phyloP scores from a whole-genome alignment of 35 echinoderm and acorn worm genomes.

The Strongylocentrotus purpuratus region DNA sequence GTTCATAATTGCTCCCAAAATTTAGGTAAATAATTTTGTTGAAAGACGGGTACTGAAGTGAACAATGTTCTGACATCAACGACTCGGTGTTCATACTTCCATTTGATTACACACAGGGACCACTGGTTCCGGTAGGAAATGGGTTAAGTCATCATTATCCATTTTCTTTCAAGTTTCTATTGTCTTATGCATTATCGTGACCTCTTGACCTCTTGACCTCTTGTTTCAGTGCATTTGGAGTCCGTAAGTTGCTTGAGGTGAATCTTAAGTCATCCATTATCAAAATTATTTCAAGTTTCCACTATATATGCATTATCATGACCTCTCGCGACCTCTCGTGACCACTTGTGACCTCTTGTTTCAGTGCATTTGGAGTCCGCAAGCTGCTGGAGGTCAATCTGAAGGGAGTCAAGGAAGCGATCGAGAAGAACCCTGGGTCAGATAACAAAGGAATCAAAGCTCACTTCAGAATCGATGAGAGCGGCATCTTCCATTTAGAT shows the following conservation, averaged over 20 bases:
- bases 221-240: conserved; percentile 67
- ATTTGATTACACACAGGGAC: too few relatives aligned
- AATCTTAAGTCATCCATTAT: not conserved
- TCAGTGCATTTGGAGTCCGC: conserved; percentile 71
- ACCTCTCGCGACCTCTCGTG: not conserved
- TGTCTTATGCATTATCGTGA: not conserved
- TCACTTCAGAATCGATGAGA: conserved; percentile 96
- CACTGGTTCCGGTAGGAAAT: too few relatives aligned
- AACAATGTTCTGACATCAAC: too few relatives aligned
- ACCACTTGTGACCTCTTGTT: not conserved
- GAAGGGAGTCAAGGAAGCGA: conserved; percentile 51
- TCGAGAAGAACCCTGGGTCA: conserved; percentile 68
- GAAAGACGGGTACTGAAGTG: too few relatives aligned
- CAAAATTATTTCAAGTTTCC: too few relatives aligned
- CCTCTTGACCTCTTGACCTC: not conserved
- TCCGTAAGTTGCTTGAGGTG: conserved; percentile 57
- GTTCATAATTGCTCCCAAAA: too few relatives aligned
- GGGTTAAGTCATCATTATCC: too few relatives aligned
- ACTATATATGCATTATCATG: too few relatives aligned
- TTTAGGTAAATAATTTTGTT: too few relatives aligned
- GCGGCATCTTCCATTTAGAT: conserved; percentile 85
- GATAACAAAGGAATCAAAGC: conserved; percentile 96
- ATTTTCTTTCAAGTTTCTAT: not conserved
- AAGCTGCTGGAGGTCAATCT: conserved; percentile 70
- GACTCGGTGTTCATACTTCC: too few relatives aligned